These are phyloP conservation scores for Campoletis raptor DNA, from an alignment of 2,888 invertebrate genomes.

Conservation along the genomic window DNA sequence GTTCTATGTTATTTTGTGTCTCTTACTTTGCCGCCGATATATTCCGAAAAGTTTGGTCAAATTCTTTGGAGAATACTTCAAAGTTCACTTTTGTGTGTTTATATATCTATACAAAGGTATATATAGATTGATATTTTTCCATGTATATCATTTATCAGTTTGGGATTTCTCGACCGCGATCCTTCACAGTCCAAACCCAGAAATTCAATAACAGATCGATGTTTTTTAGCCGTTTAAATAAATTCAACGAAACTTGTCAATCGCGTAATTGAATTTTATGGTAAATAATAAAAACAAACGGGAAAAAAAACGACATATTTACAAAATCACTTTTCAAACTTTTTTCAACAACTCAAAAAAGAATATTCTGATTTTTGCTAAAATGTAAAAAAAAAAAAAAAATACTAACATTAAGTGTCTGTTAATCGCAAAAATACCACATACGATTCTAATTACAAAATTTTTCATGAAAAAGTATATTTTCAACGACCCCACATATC, in stretches of 20 bases:
- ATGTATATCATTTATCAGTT: neutral
- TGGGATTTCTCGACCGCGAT: neutral
- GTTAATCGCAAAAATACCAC: too few relatives aligned
- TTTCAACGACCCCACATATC: too few relatives aligned
- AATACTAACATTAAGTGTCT: too few relatives aligned
- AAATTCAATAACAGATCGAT: neutral
- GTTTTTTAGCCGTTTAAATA: neutral
- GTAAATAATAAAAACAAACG: too few relatives aligned
- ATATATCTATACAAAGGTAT: neutral
- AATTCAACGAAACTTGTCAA: neutral
- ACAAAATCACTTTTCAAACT: too few relatives aligned
- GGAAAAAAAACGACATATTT: too few relatives aligned
- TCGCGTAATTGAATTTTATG: too few relatives aligned
- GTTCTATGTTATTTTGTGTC: conserved; percentile 66
- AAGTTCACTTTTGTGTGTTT: conserved; percentile 3
- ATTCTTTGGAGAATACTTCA: conserved; percentile 34
- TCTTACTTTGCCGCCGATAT: conserved; percentile 51
- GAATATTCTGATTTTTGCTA: too few relatives aligned
- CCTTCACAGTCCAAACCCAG: neutral
- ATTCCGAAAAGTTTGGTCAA: conserved; percentile 46
- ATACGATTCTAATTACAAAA: too few relatives aligned
- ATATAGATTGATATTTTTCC: neutral
- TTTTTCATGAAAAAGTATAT: too few relatives aligned
- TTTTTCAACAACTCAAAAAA: too few relatives aligned
- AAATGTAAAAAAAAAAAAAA: too few relatives aligned